Evolutionary conservation across 2,797 vertebrate species (phyloP).

Genomic region (Sphenodon punctatus): DNA sequence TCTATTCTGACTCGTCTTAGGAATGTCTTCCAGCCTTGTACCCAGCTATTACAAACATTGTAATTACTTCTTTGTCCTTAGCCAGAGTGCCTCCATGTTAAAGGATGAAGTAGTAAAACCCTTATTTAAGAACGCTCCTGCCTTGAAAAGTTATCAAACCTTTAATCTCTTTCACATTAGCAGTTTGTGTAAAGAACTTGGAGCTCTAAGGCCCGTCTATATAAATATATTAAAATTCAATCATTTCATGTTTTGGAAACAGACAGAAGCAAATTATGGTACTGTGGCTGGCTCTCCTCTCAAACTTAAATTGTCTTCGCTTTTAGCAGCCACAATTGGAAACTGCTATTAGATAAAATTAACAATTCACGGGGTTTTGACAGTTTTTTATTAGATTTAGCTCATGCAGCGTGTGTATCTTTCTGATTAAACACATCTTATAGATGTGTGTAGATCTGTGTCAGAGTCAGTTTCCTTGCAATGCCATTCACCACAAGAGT

Average conservation of each 20-base stretch:
- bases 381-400: conserved; percentile 29
- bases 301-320: conserved; percentile 25
- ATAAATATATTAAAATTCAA: conserved; percentile 9
- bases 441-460: conserved; percentile 50
- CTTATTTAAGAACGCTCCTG: conserved; percentile 45
- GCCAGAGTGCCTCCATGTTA: conserved; percentile 47
- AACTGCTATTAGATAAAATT: conserved; percentile 41
- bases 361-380: conserved; percentile 15
- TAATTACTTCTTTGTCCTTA: conserved; percentile 57
- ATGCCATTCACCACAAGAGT: conserved; percentile 23
- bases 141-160: conserved; percentile 43
- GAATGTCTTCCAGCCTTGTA: conserved; percentile 21
- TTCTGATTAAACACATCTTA: conserved; percentile 50
- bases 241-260: conserved; percentile 27
- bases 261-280: conserved; percentile 1
- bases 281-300: conserved; percentile 25
- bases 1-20: conserved; percentile 32
- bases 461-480: conserved; percentile 32
- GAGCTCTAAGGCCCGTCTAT: conserved; percentile 3
- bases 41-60: conserved; percentile 37
- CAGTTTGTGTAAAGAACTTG: neutral
- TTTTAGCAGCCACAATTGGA: conserved; percentile 32
- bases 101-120: conserved; percentile 46
- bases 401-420: conserved; percentile 5
- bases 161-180: conserved; percentile 45